A percentile compares a stretch with the other conserved stretches of the same genome.
phyloP scores from a whole-genome alignment of 2,888 invertebrate species.

The Cantharis nigra region DNA sequence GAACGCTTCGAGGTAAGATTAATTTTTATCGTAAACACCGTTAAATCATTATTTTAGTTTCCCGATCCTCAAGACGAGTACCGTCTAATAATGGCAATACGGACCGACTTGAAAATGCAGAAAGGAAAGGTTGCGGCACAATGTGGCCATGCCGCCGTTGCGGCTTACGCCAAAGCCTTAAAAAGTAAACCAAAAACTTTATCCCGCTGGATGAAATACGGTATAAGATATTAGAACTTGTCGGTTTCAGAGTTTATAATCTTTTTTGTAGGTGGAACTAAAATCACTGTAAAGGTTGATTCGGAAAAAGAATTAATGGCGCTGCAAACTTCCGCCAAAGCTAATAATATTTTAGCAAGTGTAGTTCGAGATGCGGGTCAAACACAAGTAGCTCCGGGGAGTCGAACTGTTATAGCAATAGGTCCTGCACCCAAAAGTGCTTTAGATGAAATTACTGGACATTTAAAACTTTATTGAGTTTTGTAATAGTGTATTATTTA shows the following conservation, averaged over 20 bases:
- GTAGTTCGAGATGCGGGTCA: conserved; percentile 89
- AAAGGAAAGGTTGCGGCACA: conserved; percentile 95
- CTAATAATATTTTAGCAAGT: conserved; percentile 71
- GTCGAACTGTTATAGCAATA: conserved; percentile 87
- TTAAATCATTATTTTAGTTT: conserved; percentile 37
- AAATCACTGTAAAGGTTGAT: conserved; percentile 84
- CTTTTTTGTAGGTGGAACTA: conserved; percentile 69
- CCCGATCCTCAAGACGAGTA: conserved; percentile 60
- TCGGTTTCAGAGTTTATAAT: background rate
- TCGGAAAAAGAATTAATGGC: conserved; percentile 73
- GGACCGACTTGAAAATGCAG: conserved; percentile 92
- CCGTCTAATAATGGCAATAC: conserved; percentile 84
- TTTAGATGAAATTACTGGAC: conserved; percentile 83
- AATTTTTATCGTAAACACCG: background rate
- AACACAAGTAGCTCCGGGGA: conserved; percentile 89
- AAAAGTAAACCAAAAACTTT: conserved; percentile 65
- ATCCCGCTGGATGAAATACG: conserved; percentile 59
- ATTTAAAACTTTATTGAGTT: conserved; percentile 79
- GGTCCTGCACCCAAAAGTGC: conserved; percentile 84
- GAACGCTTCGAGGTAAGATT: conserved; percentile 48
- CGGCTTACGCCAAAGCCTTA: conserved; percentile 76
- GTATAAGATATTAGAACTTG: conserved; percentile 23
- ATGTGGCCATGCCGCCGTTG: conserved; percentile 93
- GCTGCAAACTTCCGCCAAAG: conserved; percentile 71
- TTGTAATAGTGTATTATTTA: conserved; percentile 20